Evolutionary conservation across 1,140 invertebrate genomes (phyloP).

Genomic region (Leptinotarsa texana): DNA sequence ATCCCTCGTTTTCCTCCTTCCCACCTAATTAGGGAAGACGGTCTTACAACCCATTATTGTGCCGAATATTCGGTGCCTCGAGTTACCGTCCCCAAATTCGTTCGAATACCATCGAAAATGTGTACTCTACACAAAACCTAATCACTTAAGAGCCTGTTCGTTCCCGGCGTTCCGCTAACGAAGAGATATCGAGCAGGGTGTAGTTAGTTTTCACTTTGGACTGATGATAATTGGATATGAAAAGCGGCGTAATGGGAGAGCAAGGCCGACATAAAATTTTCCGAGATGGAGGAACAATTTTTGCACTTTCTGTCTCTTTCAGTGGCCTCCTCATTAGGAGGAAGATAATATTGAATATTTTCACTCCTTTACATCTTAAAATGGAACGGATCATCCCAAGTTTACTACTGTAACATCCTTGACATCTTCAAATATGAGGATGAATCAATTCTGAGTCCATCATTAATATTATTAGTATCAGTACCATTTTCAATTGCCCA

Average conservation of each 20-base stretch:
- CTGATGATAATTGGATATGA: constrained; percentile 12
- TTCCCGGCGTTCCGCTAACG: constrained; percentile 1
- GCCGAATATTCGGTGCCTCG: constrained; percentile 26
- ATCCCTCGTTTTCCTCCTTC: constrained; percentile 38
- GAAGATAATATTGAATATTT: too few relatives aligned
- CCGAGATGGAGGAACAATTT: too few relatives aligned
- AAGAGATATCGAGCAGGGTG: constrained; percentile 11
- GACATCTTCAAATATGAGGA: too few relatives aligned
- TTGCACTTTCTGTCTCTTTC: too few relatives aligned
- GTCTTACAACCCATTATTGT: constrained; percentile 20
- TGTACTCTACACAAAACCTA: constrained; percentile 15
- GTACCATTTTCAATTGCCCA: too few relatives aligned
- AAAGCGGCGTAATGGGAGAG: not conserved
- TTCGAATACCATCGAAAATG: constrained; percentile 8
- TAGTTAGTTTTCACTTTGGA: constrained; percentile 14
- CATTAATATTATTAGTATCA: too few relatives aligned
- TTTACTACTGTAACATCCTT: too few relatives aligned
- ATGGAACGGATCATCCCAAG: too few relatives aligned
- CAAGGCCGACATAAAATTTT: too few relatives aligned
- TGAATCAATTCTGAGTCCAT: too few relatives aligned
- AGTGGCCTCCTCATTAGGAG: too few relatives aligned
- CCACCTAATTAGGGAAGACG: constrained; percentile 41
- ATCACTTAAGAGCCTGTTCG: constrained; percentile 19
- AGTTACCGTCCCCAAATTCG: constrained; percentile 7
- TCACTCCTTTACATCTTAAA: too few relatives aligned